Percentiles rank a stretch among this genome's conserved stretches.
Conservation (phyloP, 1,140 invertebrate species). For the Diorhabda elongata region DNA sequence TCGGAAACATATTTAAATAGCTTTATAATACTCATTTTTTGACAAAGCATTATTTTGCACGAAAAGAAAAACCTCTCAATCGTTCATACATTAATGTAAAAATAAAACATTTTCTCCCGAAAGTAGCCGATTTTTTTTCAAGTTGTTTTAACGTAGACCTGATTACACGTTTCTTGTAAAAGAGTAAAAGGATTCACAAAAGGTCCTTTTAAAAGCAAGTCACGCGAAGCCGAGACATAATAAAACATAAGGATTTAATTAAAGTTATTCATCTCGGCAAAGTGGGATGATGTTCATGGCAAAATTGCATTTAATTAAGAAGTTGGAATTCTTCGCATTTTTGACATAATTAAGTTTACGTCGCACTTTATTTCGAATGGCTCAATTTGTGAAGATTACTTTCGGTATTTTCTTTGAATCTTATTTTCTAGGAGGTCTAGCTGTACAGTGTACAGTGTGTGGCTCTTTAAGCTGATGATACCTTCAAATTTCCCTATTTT, state of each 20-base stretch:
- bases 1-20: too few relatives aligned
- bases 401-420: not conserved
- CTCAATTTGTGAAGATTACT: slow-evolving; percentile 33
- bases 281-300: slow-evolving; percentile 41
- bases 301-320: slow-evolving; percentile 50
- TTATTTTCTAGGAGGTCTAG: not conserved
- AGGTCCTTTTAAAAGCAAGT: slow-evolving; percentile 26
- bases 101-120: slow-evolving; percentile 2
- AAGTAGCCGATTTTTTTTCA: not conserved
- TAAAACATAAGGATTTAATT: slow-evolving; percentile 50
- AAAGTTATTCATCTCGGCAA: slow-evolving; percentile 49
- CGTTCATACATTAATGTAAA: not conserved
- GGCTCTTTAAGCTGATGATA: too few relatives aligned
- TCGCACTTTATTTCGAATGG: slow-evolving; percentile 42
- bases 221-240: slow-evolving; percentile 33
- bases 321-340: slow-evolving; percentile 48
- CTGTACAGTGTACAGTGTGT: too few relatives aligned
- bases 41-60: too few relatives aligned
- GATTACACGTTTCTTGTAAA: slow-evolving; percentile 15
- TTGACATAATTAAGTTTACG: slow-evolving; percentile 48
- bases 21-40: too few relatives aligned
- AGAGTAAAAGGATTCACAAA: slow-evolving; percentile 13
- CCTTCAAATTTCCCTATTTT: too few relatives aligned
- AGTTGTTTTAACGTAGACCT: not conserved
- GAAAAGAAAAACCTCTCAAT: too few relatives aligned